Conservation (phyloP, 2,888 invertebrate species). For the Gnatocerus cornutus region DNA sequence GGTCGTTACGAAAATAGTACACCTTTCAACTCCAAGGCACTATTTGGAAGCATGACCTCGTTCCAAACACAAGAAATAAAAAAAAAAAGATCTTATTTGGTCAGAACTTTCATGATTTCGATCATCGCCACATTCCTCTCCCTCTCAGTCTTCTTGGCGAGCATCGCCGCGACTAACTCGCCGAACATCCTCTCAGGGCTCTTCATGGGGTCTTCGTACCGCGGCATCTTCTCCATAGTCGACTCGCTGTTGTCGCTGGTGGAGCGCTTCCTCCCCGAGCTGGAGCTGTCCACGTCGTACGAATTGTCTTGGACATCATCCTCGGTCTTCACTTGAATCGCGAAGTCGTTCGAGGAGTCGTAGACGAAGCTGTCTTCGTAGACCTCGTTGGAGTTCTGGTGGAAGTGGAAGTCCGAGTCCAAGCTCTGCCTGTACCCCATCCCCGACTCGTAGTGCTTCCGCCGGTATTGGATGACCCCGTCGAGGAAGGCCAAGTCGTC, state of each 20-base stretch:
- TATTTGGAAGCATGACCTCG: background rate
- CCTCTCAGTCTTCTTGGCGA: constrained; percentile 60
- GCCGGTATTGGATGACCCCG: constrained; percentile 62
- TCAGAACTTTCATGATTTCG: constrained; percentile 63
- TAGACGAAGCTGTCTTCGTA: constrained; percentile 55
- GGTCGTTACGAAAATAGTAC: too few relatives aligned
- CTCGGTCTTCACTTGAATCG: constrained; percentile 54
- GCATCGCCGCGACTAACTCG: constrained; percentile 62
- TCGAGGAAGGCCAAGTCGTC: constrained; percentile 63
- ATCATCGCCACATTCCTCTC: constrained; percentile 63
- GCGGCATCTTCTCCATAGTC: constrained; percentile 49
- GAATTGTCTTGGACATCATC: constrained; percentile 57
- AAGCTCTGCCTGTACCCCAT: background rate
- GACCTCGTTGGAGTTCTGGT: background rate
- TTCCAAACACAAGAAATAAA: background rate
- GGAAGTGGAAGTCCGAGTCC: background rate
- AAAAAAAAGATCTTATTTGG: constrained; percentile 52
- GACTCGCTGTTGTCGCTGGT: constrained; percentile 52
- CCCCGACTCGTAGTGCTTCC: constrained; percentile 37
- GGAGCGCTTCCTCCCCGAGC: constrained; percentile 49
- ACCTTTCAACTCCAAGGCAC: background rate
- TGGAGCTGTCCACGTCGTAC: constrained; percentile 40
- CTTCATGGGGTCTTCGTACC: constrained; percentile 47
- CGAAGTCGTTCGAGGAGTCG: constrained; percentile 56
- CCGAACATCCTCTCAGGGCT: constrained; percentile 63